These are phyloP conservation scores for Megalopta genalis DNA, from an alignment of 1,140 invertebrate species.

Conservation along the genomic window DNA sequence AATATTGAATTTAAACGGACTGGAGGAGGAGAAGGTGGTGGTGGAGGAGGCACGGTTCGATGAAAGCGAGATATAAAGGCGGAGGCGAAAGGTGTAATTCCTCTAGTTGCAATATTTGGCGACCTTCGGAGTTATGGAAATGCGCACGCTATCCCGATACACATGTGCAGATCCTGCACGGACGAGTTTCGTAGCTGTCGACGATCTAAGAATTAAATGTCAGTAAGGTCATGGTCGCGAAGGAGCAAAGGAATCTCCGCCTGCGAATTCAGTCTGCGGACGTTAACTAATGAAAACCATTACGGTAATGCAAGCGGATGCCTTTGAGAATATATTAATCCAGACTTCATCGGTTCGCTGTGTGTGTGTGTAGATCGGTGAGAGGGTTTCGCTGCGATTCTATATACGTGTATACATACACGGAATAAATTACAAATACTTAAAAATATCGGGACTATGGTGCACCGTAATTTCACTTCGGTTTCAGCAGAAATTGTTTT, in stretches of 20 bases:
- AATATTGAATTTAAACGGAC: background rate
- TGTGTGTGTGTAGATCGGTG: too few species aligned
- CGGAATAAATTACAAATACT: too few species aligned
- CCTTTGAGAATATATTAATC: too few species aligned
- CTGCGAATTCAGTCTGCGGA: background rate
- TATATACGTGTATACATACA: too few species aligned
- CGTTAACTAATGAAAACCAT: slow-evolving; percentile 28
- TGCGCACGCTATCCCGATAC: slow-evolving; percentile 30
- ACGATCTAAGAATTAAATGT: slow-evolving; percentile 53
- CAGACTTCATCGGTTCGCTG: too few species aligned
- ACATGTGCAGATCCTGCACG: slow-evolving; percentile 40
- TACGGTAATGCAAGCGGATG: background rate
- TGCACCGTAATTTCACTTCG: too few species aligned
- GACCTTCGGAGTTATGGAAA: slow-evolving; percentile 43
- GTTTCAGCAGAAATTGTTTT: too few species aligned
- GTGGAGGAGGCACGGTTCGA: background rate
- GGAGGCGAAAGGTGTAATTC: slow-evolving; percentile 1
- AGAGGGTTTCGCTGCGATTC: too few species aligned
- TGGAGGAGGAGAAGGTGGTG: background rate
- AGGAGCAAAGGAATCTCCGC: slow-evolving; percentile 25
- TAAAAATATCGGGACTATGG: too few species aligned
- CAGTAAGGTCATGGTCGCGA: slow-evolving; percentile 56
- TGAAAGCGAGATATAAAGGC: slow-evolving; percentile 28
- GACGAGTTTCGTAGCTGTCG: slow-evolving; percentile 33
- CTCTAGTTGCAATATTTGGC: slow-evolving; percentile 33